Percentiles rank a stretch among this genome's conserved stretches.
Evolutionary conservation across 2,888 invertebrate species (phyloP).

Genomic region (Deilephila elpenor): DNA sequence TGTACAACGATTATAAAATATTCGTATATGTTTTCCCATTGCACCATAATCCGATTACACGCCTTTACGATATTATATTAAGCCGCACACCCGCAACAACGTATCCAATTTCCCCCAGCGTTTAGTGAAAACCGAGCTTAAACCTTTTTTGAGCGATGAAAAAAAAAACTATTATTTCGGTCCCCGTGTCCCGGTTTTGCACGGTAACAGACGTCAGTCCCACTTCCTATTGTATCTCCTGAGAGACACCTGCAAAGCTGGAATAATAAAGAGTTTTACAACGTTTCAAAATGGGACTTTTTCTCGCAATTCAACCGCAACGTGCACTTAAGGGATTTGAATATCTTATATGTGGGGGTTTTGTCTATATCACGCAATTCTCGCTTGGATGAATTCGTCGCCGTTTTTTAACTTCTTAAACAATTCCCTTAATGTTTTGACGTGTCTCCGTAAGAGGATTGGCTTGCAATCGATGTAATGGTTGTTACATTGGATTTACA

Average conservation of each 20-base stretch:
- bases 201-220: conserved; percentile 62
- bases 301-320: conserved; percentile 82
- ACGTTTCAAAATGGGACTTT: conserved; percentile 81
- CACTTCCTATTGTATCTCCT: conserved; percentile 68
- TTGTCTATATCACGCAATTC: conserved; percentile 77
- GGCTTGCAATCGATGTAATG: conserved; percentile 16
- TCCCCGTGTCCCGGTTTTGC: conserved; percentile 50
- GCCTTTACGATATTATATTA: conserved; percentile 19
- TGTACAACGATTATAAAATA: not conserved
- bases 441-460: conserved; percentile 38
- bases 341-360: conserved; percentile 79
- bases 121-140: conserved; percentile 22
- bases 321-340: conserved; percentile 85
- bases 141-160: conserved; percentile 21
- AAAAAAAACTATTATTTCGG: conserved; percentile 61
- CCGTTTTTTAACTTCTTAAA: conserved; percentile 68
- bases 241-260: conserved; percentile 79
- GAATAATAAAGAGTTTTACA: conserved; percentile 84
- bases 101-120: conserved; percentile 8
- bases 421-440: conserved; percentile 62
- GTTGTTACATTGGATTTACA: not conserved
- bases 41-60: conserved; percentile 7
- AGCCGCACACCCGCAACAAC: conserved; percentile 1
- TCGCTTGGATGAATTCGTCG: conserved; percentile 64
- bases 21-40: not conserved